A percentile compares a stretch with the other conserved stretches of the same genome.
Conservation (phyloP, 2,888 invertebrate species). For the Leucania comma region DNA sequence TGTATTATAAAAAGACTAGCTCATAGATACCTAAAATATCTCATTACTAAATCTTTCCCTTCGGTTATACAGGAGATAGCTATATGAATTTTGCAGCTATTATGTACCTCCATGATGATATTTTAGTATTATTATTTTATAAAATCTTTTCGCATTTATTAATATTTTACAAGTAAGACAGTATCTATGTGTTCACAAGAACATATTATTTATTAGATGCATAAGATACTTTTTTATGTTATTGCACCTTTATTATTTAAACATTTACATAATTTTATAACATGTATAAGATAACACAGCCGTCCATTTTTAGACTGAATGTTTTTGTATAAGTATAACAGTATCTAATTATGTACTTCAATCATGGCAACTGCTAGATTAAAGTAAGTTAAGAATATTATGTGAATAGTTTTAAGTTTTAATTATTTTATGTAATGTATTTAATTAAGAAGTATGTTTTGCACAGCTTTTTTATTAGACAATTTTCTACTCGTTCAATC, state of each 20-base stretch:
- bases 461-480: neutral
- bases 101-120: neutral
- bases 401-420: constrained; percentile 19
- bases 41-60: neutral
- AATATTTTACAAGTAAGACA: constrained; percentile 1
- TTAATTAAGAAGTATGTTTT: neutral
- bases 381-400: constrained; percentile 17
- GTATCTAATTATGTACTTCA: constrained; percentile 21
- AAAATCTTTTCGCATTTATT: constrained; percentile 24
- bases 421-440: constrained; percentile 5
- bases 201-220: neutral
- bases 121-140: neutral
- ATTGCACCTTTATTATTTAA: constrained; percentile 25
- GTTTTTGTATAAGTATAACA: constrained; percentile 25
- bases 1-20: neutral
- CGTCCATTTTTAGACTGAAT: constrained; percentile 70
- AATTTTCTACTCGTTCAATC: neutral
- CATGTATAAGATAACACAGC: constrained; percentile 37
- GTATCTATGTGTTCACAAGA: constrained; percentile 13
- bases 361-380: constrained; percentile 13
- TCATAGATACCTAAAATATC: too few species aligned
- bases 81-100: constrained; percentile 2
- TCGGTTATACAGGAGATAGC: neutral
- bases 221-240: neutral
- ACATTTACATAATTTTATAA: constrained; percentile 30